Percentiles rank a stretch among this genome's conserved stretches.
Conservation (phyloP, 2,888 invertebrate species). For the Nomada flava region DNA sequence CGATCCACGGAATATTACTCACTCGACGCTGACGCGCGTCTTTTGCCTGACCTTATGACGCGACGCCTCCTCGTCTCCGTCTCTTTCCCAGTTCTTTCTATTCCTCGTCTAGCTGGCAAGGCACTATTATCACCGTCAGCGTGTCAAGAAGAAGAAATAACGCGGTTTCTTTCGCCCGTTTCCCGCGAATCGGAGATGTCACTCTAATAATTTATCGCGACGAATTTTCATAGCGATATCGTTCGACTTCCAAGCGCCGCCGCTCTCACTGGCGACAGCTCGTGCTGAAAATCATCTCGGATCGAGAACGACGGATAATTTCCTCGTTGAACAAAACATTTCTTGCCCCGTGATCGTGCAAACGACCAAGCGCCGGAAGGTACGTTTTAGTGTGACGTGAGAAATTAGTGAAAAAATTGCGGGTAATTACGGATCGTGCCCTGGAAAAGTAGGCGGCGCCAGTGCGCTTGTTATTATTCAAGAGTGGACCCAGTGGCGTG, state of each 20-base stretch:
- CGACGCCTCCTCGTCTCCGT: neutral
- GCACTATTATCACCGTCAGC: conserved; percentile 24
- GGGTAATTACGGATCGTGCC: conserved; percentile 6
- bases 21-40: conserved; percentile 54
- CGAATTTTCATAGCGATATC: neutral
- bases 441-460: neutral
- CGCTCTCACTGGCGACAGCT: neutral
- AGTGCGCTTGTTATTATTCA: conserved; percentile 22
- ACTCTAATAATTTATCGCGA: conserved; percentile 24
- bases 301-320: neutral
- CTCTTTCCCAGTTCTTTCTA: neutral
- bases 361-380: neutral
- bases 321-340: too few species aligned
- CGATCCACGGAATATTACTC: conserved; percentile 57
- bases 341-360: neutral
- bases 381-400: neutral
- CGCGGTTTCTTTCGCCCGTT: conserved; percentile 29
- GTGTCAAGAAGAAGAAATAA: conserved; percentile 11
- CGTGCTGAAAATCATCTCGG: neutral
- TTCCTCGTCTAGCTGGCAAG: neutral
- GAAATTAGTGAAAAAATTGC: conserved; percentile 18
- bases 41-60: conserved; percentile 51
- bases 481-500: neutral
- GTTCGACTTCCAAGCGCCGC: neutral
- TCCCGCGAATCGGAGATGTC: neutral